Conservation (phyloP, 2,797 vertebrate species). For the Helostoma temminkii region DNA sequence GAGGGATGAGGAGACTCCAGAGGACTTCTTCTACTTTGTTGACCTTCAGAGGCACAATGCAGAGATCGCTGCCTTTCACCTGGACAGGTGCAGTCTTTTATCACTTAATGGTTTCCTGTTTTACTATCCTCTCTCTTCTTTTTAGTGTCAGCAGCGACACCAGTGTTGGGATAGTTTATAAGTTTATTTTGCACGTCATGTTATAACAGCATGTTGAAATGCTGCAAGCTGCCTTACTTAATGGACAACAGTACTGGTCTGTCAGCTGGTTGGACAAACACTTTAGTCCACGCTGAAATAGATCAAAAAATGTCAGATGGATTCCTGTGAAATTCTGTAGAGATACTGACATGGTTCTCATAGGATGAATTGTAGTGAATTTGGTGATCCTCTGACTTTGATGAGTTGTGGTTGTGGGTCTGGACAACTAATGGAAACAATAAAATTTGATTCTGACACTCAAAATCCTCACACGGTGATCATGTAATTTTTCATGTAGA, state of each 20-base stretch:
- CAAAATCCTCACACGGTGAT: background rate
- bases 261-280: too few relatives aligned
- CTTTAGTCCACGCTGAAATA: too few relatives aligned
- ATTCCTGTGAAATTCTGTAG: too few relatives aligned
- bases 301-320: too few relatives aligned
- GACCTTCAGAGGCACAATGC: conserved; percentile 97
- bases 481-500: background rate
- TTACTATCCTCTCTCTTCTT: conserved; percentile 7
- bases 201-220: conserved; percentile 29
- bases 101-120: background rate
- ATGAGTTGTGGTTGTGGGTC: too few relatives aligned
- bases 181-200: conserved; percentile 34
- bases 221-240: background rate
- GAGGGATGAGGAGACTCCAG: conserved; percentile 92
- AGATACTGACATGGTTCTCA: too few relatives aligned
- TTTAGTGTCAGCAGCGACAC: too few relatives aligned
- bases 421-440: background rate
- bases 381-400: too few relatives aligned
- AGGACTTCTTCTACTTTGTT: conserved; percentile 94
- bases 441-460: background rate
- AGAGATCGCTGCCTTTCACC: conserved; percentile 96
- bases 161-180: conserved; percentile 32
- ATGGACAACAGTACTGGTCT: too few relatives aligned
- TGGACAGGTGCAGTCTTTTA: conserved; percentile 89
- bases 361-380: too few relatives aligned